Conservation (phyloP, 2,797 vertebrate species). For the Poecilia velifera region DNA sequence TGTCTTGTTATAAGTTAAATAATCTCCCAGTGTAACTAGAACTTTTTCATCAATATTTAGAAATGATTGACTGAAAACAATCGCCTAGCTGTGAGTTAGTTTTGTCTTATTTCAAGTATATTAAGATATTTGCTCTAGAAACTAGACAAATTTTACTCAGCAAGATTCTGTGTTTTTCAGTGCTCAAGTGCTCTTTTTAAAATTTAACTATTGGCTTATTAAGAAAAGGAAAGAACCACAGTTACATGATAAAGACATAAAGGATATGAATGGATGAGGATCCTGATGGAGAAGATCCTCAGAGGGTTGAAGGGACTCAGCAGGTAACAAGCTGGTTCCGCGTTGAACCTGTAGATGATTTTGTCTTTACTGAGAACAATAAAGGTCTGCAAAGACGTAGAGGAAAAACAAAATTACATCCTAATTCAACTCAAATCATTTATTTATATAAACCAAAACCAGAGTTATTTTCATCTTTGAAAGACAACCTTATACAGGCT, state of each 20-base stretch:
- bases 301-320: constrained; percentile 87
- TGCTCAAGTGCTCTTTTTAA: too few relatives aligned
- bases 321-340: constrained; percentile 88
- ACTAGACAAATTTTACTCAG: too few relatives aligned
- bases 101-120: too few relatives aligned
- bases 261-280: constrained; percentile 99
- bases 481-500: too few relatives aligned
- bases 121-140: too few relatives aligned
- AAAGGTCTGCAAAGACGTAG: constrained; percentile 84
- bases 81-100: too few relatives aligned
- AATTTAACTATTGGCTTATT: neutral
- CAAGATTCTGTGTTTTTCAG: too few relatives aligned
- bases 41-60: too few relatives aligned
- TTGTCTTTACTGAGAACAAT: constrained; percentile 93
- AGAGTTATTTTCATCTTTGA: neutral
- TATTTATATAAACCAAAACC: neutral
- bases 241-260: constrained; percentile 81
- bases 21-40: too few relatives aligned
- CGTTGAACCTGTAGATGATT: constrained; percentile 90
- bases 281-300: constrained; percentile 85
- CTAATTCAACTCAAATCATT: neutral
- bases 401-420: neutral
- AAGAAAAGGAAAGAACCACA: neutral
- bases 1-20: too few relatives aligned
- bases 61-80: too few relatives aligned